These are phyloP conservation scores for Drosophila paramelanica DNA, from an alignment of 2,888 invertebrate species.

Conservation along the genomic window DNA sequence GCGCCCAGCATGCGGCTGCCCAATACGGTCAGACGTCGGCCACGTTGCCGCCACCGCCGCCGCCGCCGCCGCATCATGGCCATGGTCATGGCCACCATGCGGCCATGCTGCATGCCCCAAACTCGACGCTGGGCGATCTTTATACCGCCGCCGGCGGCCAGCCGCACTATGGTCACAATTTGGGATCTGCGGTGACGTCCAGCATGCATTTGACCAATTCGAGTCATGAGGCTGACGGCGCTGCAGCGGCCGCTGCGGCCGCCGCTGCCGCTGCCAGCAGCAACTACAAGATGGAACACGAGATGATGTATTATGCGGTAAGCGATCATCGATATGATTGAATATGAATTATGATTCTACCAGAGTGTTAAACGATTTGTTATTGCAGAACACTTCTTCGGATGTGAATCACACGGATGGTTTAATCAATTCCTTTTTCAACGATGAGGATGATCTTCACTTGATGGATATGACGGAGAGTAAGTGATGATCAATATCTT, in stretches of 20 bases:
- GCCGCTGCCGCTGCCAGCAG: constrained; percentile 83
- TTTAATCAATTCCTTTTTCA: constrained; percentile 93
- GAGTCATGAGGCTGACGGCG: constrained; percentile 89
- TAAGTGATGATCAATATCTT: constrained; percentile 84
- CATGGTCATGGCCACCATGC: constrained; percentile 84
- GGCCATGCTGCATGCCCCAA: constrained; percentile 83
- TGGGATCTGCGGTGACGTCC: constrained; percentile 91
- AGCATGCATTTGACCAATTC: constrained; percentile 92
- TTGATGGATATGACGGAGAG: constrained; percentile 97
- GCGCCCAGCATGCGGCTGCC: constrained; percentile 82
- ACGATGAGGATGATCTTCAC: constrained; percentile 95
- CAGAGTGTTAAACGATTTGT: constrained; percentile 14
- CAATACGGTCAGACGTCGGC: constrained; percentile 80
- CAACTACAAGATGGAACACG: constrained; percentile 90
- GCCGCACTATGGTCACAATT: constrained; percentile 87
- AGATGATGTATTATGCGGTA: constrained; percentile 94
- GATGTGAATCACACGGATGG: constrained; percentile 92
- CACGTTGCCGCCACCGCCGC: constrained; percentile 69
- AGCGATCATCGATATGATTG: constrained; percentile 47
- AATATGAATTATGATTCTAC: constrained; percentile 12
- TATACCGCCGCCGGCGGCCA: constrained; percentile 75
- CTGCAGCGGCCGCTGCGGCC: constrained; percentile 88
- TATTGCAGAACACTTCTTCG: constrained; percentile 87
- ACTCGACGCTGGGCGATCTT: constrained; percentile 86
- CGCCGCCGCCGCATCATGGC: constrained; percentile 81